Conservation (phyloP, 2,113 vertebrate species). For the Myodes glareolus region DNA sequence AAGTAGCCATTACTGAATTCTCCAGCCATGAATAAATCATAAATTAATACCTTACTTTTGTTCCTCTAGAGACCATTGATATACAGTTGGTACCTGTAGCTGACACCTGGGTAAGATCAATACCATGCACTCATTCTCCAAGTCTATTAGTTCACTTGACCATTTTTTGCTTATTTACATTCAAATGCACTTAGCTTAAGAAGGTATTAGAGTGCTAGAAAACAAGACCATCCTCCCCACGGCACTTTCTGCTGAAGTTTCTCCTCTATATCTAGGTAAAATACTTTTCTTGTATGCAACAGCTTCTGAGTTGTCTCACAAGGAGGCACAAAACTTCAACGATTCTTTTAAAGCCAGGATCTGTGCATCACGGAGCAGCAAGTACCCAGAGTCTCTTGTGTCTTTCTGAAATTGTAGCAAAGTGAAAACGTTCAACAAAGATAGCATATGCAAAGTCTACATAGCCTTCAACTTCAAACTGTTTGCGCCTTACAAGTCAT, state of each 20-base stretch:
- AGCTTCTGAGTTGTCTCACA: background rate
- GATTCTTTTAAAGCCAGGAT: background rate
- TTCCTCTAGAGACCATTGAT: background rate
- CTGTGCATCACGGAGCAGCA: background rate
- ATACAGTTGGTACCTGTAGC: background rate
- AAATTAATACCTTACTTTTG: background rate
- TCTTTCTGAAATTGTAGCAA: background rate
- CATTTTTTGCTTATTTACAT: background rate
- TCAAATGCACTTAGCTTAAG: background rate
- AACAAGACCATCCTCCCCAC: background rate
- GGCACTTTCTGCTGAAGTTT: background rate
- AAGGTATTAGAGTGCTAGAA: background rate
- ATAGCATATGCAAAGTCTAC: background rate
- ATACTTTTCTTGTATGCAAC: background rate
- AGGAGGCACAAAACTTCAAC: background rate
- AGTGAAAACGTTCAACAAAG: background rate
- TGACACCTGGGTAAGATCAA: background rate
- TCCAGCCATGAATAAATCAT: background rate
- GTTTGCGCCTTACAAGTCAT: background rate
- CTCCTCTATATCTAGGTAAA: background rate
- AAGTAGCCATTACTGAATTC: background rate
- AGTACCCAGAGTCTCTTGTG: background rate
- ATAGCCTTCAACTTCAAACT: background rate
- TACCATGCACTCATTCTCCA: background rate
- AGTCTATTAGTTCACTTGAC: background rate